Evolutionary conservation across 1,140 invertebrate species (phyloP), one percentile per base, ranked within the genome.

Genomic region (Drosophila kanapiae): DNA sequence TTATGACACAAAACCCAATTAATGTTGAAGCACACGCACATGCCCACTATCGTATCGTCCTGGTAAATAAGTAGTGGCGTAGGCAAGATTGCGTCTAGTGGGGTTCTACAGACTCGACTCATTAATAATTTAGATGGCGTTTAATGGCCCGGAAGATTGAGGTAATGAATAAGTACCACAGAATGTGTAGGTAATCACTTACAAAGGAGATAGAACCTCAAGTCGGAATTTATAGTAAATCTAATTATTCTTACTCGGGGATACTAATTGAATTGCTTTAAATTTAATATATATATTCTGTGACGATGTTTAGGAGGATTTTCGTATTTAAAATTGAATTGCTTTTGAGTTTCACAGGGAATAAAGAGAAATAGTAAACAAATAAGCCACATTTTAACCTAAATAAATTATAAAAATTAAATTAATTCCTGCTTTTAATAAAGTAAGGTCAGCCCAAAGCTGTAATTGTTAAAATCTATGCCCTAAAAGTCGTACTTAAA

Each of bases 1-100:
- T 87, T 87, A 84, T 78, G 77, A 63, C 62, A 71, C 80, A 84
- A 78, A 27, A 81, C 82, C 80, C 53, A 88, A 87, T 87, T 90
- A 88, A 78, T 80, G 29, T 43, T 40, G 54, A 31, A 53, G 71
- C 70, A 40, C 47, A 74, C 75, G 42, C 16, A 71, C 57, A 54
- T 54, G 31, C 40, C 47, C 43, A 56, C 49, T 53, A 16, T 33
- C 38, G 31, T 42, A 16, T 33, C 38, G 31, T 42, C 78, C 43
- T 65, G 45, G 48, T 27, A 16, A 23, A 23, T 37, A 16, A 23
- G 23, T 37, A 62, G 60, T 38, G 60, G 60, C 60, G 48, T 53
- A 29, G 14, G 0, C 35, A 56, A 27, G 49, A 14, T 29, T 9
- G n/a, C 13, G 3, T 1, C 11, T 29, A 29, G 14, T 31, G 23